These are phyloP conservation scores for Eucriotettix oculatus DNA, from an alignment of 2,888 invertebrate species.

Conservation along the genomic window DNA sequence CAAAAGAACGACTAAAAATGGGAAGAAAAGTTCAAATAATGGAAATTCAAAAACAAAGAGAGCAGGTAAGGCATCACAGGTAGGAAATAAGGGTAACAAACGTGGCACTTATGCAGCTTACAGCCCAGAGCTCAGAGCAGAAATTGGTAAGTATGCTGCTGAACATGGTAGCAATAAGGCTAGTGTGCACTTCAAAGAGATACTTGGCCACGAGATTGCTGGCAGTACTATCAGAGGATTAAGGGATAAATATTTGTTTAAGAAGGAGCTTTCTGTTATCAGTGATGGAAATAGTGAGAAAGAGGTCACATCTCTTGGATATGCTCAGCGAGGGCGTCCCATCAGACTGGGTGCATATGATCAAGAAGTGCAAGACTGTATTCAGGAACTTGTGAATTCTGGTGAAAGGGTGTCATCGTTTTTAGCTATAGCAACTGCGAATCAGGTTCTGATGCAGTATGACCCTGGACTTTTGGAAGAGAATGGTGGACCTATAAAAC, in stretches of 20 bases:
- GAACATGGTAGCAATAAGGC: conserved; percentile 18
- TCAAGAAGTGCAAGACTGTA: conserved; percentile 18
- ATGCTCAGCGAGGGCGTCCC: conserved; percentile 18
- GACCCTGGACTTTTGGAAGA: conserved; percentile 23
- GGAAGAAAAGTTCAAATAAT: not conserved
- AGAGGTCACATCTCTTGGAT: conserved; percentile 16
- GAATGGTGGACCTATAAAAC: conserved; percentile 24
- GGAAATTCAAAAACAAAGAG: not conserved
- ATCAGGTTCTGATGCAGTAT: conserved; percentile 22
- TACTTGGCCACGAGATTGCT: conserved; percentile 16
- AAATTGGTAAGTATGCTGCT: conserved; percentile 17
- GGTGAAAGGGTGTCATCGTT: conserved; percentile 20
- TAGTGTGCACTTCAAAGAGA: conserved; percentile 15
- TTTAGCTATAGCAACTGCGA: conserved; percentile 22
- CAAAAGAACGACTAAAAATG: not conserved
- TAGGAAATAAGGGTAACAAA: not conserved
- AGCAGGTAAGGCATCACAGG: too few species aligned
- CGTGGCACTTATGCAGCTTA: conserved; percentile 18
- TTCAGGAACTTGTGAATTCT: conserved; percentile 16
- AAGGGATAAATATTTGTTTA: conserved; percentile 17
- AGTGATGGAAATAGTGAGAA: not conserved
- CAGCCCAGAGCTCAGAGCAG: conserved; percentile 17
- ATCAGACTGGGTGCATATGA: conserved; percentile 19
- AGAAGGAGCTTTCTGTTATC: conserved; percentile 2
- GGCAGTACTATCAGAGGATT: conserved; percentile 19